These are phyloP conservation scores for Thysanoteuthis rhombus DNA, from an alignment of 2,888 invertebrate species.

Conservation along the genomic window DNA sequence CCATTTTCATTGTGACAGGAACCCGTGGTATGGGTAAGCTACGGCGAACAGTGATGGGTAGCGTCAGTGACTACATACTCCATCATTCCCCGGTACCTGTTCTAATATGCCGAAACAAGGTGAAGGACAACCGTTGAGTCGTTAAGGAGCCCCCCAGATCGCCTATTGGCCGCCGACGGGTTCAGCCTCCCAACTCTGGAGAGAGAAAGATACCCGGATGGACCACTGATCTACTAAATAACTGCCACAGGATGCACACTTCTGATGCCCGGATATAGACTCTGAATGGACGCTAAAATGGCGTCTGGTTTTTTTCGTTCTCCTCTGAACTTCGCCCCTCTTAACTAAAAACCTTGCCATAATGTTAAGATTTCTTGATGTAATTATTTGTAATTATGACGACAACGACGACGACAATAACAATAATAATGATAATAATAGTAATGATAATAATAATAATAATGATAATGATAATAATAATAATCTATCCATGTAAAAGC, in stretches of 20 bases:
- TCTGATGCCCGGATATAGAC: background rate
- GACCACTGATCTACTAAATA: background rate
- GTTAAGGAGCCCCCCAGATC: background rate
- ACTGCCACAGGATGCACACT: background rate
- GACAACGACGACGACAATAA: background rate
- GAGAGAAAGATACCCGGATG: background rate
- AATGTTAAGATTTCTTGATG: background rate
- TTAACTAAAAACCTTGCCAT: background rate
- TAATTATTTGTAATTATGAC: background rate
- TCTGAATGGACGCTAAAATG: background rate
- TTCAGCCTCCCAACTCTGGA: background rate
- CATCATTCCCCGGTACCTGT: conserved; percentile 52
- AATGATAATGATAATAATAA: no score
- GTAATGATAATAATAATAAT: background rate
- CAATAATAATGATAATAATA: background rate
- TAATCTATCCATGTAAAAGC: no score
- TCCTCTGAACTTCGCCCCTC: background rate
- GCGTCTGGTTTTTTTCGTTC: background rate
- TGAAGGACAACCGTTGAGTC: conserved; percentile 31
- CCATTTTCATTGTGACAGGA: conserved; percentile 50
- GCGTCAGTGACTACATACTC: conserved; percentile 52
- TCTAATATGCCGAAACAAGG: conserved; percentile 41
- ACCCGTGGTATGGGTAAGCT: conserved; percentile 52
- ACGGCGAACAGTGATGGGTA: conserved; percentile 50
- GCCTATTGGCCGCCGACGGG: background rate